Base-by-base conservation (phyloP, 1,140 invertebrate species). In the Solen grandis region DNA sequence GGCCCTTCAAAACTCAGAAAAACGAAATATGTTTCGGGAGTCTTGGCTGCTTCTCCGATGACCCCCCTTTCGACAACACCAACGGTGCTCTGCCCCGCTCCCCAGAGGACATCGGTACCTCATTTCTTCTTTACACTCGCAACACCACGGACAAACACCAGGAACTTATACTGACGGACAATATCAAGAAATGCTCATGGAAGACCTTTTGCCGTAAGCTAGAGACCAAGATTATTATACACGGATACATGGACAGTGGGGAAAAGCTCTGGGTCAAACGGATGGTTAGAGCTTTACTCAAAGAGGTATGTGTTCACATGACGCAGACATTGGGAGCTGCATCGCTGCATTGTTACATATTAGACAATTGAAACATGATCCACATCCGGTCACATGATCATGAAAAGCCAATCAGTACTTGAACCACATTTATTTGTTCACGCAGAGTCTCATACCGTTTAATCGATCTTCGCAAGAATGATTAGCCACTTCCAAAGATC, bases 191-290 rank as follows among this genome's bases (percentile, higher is more conserved):
- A 52, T 75, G 73, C 41, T n/a, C 27, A 16, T 75, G 73, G 73
- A 62, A 65, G 29, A 60, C 73, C 1, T 75, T 75, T 25, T 75
- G 73, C 19, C n/a, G 10, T 22, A 29, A 13, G 5, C 52, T 60
- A 13, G 22, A 46, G 19, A 78, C 29, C 14, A 78, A 59, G 29
- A 16, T 78, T 10, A 78, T 78, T n/a, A 78, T 78, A 14, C 75
- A 78, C 60, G 75, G 75, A 19, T 78, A 78, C 31, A 46, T 78
- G 36, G 65, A 78, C n/a, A 31, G 13, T 59, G 25, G n/a, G 16
- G 52, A 69, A 0, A 66, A 55, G 16, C 75, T 14, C 25, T 78
- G 75, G 75, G 75, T 78, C 16, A 27, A 22, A 25, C 35, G 69
- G 14, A 78, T 78, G 75, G 35, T 68, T 2, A 41, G 31, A 25